These are phyloP conservation scores for Tyto alba DNA, from an alignment of 2,113 vertebrate species.

Conservation along the genomic window DNA sequence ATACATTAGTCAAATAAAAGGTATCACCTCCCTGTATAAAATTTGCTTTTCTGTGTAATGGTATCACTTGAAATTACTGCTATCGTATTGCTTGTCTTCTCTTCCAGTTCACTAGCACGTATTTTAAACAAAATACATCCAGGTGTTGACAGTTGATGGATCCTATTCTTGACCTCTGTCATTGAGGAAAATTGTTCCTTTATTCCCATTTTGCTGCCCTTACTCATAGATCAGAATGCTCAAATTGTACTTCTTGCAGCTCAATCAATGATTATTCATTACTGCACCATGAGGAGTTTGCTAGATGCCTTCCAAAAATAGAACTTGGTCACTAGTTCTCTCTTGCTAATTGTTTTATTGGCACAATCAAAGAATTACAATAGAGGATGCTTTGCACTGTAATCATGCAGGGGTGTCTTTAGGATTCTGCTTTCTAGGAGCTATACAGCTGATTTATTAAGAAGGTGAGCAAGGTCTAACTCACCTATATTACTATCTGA, in stretches of 20 bases:
- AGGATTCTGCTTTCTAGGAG: background rate
- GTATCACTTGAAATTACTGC: background rate
- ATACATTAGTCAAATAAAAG: background rate
- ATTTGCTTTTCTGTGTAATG: background rate
- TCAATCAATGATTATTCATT: background rate
- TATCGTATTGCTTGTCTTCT: background rate
- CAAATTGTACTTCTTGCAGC: background rate
- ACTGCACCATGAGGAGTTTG: background rate
- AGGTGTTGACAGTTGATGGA: background rate
- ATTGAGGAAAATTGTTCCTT: background rate
- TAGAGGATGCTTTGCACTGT: background rate
- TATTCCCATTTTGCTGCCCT: background rate
- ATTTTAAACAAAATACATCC: background rate
- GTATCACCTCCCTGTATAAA: background rate
- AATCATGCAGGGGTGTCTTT: background rate
- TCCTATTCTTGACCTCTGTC: background rate
- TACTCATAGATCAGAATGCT: background rate
- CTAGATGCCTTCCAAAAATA: background rate
- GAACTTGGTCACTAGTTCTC: background rate
- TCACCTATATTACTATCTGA: background rate
- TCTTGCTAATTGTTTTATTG: background rate
- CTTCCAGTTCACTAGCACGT: background rate
- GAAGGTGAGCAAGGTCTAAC: background rate
- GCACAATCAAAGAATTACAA: background rate
- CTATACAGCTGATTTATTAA: background rate